These are phyloP conservation scores for Xerus inauris DNA, from an alignment of 2,113 vertebrate genomes.

Conservation along the genomic window DNA sequence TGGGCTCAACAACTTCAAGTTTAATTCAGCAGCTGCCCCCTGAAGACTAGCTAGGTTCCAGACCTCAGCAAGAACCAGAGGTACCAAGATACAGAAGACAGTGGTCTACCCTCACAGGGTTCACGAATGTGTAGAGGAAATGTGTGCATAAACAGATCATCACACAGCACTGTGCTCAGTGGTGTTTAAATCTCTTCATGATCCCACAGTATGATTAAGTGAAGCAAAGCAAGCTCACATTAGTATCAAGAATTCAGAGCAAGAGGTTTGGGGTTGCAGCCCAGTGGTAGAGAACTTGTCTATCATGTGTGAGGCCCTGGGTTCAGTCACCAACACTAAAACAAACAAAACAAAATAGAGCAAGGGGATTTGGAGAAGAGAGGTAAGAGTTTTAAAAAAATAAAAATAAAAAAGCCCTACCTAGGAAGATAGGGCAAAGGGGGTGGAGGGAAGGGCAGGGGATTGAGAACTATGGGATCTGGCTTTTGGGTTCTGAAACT, in stretches of 20 bases:
- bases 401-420: background rate
- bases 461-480: background rate
- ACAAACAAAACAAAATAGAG: background rate
- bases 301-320: background rate
- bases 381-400: background rate
- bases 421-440: background rate
- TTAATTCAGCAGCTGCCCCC: background rate
- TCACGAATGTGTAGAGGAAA: background rate
- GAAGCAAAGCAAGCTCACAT: background rate
- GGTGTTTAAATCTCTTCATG: background rate
- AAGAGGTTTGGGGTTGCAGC: background rate
- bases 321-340: background rate
- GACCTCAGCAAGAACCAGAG: background rate
- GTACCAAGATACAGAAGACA: background rate
- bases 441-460: no score
- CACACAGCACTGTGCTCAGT: background rate
- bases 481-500: background rate
- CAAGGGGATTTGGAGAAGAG: background rate
- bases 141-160: background rate
- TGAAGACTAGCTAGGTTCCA: background rate
- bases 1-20: background rate
- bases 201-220: background rate
- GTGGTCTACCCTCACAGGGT: background rate
- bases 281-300: no score
- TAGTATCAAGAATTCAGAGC: background rate